phyloP scores from a whole-genome alignment of 2,888 invertebrate species.

The Chromoteleia sp. region DNA sequence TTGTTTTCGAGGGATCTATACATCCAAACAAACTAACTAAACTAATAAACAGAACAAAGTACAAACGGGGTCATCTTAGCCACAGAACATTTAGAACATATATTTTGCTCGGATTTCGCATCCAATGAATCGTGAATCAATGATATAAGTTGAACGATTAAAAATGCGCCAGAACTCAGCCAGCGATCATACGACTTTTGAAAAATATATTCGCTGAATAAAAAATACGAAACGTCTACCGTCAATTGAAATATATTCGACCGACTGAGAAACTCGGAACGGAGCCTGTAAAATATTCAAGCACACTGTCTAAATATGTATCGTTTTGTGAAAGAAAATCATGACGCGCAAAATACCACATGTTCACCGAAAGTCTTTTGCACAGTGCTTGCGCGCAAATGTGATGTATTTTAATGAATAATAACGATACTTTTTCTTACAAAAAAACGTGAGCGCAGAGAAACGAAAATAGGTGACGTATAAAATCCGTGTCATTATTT shows the following conservation, averaged over 20 bases:
- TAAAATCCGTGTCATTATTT: constrained; percentile 16
- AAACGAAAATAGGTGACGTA: constrained; percentile 12
- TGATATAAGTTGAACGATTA: constrained; percentile 18
- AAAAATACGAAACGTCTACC: constrained; percentile 17
- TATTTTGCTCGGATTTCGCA: neutral
- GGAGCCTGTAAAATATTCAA: constrained; percentile 41
- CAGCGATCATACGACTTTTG: neutral
- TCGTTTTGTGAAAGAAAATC: constrained; percentile 46
- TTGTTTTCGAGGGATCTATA: constrained; percentile 48
- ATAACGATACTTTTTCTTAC: constrained; percentile 34
- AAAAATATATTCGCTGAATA: constrained; percentile 29
- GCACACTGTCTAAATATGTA: constrained; percentile 48
- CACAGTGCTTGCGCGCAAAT: constrained; percentile 3
- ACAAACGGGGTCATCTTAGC: constrained; percentile 51
- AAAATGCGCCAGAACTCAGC: constrained; percentile 1
- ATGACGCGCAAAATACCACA: constrained; percentile 33
- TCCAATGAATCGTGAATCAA: constrained; percentile 22
- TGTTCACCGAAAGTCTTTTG: constrained; percentile 11
- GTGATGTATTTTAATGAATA: constrained; percentile 55
- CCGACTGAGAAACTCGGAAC: neutral
- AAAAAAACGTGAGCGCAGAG: neutral
- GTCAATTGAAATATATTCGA: constrained; percentile 21
- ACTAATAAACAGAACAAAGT: constrained; percentile 63
- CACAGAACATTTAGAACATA: constrained; percentile 3
- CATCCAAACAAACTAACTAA: constrained; percentile 58